Conservation (phyloP, 2,113 vertebrate species). For the Hystrix brachyura region DNA sequence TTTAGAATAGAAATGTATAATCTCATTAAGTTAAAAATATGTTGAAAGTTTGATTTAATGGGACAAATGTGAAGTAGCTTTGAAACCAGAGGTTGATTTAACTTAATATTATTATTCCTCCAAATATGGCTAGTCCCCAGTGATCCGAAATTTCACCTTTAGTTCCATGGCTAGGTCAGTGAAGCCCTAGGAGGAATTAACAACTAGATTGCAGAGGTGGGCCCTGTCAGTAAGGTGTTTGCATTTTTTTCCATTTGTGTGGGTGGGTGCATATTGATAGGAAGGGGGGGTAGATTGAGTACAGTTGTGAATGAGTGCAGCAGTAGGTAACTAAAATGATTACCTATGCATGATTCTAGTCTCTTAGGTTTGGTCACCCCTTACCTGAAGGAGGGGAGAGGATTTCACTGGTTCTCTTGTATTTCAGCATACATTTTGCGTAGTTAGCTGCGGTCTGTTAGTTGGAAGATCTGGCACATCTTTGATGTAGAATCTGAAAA, state of each 20-base stretch:
- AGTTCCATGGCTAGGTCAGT: neutral
- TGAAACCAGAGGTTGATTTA: neutral
- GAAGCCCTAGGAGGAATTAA: neutral
- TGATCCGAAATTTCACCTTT: neutral
- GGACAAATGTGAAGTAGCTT: constrained; percentile 25
- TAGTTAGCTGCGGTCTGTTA: neutral
- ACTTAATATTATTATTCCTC: neutral
- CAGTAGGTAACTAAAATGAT: neutral
- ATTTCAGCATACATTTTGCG: neutral
- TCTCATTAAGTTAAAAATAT: constrained; percentile 18
- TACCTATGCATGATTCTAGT: neutral
- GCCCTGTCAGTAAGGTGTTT: neutral
- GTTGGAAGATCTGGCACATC: neutral
- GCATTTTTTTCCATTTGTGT: neutral
- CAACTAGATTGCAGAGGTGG: neutral
- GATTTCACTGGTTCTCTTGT: neutral
- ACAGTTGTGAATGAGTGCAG: neutral
- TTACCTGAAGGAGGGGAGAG: neutral
- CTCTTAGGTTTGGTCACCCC: neutral
- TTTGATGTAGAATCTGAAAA: neutral
- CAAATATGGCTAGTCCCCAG: neutral
- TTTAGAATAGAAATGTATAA: neutral
- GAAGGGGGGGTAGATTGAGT: neutral
- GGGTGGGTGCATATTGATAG: neutral
- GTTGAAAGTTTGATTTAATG: constrained; percentile 22